phyloP scores from a whole-genome alignment of 2,113 vertebrate genomes.

The Stomatorhinus ivindoensis region DNA sequence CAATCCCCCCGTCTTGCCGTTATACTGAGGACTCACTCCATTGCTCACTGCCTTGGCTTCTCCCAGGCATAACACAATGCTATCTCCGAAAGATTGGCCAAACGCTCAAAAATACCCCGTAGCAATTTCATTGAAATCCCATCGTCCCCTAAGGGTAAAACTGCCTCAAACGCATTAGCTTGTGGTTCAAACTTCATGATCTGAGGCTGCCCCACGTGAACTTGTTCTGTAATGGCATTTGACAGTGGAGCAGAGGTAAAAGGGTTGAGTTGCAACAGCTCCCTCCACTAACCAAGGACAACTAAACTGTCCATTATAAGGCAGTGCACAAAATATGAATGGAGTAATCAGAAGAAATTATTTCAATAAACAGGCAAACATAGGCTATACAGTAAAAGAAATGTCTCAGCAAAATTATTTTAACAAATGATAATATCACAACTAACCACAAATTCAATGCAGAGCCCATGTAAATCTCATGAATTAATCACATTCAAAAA shows the following conservation, averaged over 20 bases:
- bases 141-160: not conserved
- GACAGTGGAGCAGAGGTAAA: not conserved
- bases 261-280: not conserved
- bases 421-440: not conserved
- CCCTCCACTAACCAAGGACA: not conserved
- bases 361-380: not conserved
- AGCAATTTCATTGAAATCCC: not conserved
- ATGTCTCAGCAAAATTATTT: not conserved
- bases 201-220: no score
- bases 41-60: not conserved
- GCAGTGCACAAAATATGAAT: not conserved
- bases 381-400: not conserved
- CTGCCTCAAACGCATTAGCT: not conserved
- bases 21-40: not conserved
- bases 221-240: not conserved
- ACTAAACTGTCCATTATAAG: not conserved
- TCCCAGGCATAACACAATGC: not conserved
- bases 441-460: not conserved
- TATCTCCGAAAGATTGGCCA: not conserved
- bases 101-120: not conserved
- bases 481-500: conserved; percentile 14
- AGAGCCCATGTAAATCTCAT: not conserved
- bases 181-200: not conserved
- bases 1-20: not conserved
- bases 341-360: not conserved